Evolutionary conservation across 2,888 invertebrate genomes (phyloP).

Genomic region (Apamea epomidion): DNA sequence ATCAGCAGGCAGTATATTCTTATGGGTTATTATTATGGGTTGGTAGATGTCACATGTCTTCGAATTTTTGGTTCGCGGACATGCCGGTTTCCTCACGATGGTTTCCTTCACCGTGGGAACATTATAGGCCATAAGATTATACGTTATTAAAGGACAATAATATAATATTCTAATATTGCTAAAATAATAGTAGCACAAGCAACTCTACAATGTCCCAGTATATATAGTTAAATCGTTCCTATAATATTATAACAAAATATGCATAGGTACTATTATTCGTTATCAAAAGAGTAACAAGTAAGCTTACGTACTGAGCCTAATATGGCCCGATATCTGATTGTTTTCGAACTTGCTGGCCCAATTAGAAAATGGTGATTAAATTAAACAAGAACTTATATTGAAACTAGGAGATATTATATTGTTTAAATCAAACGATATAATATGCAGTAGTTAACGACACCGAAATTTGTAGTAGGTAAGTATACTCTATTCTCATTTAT

Average conservation of each 20-base stretch:
- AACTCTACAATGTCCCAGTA: neutral
- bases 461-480: too few species aligned
- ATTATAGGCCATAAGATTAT: too few species aligned
- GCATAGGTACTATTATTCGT: neutral
- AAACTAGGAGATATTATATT: neutral
- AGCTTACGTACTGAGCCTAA: constrained; percentile 40
- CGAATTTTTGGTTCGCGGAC: too few species aligned
- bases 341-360: constrained; percentile 47
- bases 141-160: too few species aligned
- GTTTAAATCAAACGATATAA: constrained; percentile 3
- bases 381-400: constrained; percentile 39
- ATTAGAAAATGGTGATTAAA: constrained; percentile 42
- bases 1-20: too few species aligned
- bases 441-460: neutral
- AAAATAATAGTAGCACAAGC: neutral
- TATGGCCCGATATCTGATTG: constrained; percentile 58
- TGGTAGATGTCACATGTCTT: too few species aligned
- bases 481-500: too few species aligned
- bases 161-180: neutral
- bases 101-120: too few species aligned
- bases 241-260: neutral
- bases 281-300: constrained; percentile 14
- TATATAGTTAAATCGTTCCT: neutral
- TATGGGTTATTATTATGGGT: too few species aligned
- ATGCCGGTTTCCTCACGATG: too few species aligned